Conservation (phyloP, 2,888 invertebrate species). For the Leuctra nigra region DNA sequence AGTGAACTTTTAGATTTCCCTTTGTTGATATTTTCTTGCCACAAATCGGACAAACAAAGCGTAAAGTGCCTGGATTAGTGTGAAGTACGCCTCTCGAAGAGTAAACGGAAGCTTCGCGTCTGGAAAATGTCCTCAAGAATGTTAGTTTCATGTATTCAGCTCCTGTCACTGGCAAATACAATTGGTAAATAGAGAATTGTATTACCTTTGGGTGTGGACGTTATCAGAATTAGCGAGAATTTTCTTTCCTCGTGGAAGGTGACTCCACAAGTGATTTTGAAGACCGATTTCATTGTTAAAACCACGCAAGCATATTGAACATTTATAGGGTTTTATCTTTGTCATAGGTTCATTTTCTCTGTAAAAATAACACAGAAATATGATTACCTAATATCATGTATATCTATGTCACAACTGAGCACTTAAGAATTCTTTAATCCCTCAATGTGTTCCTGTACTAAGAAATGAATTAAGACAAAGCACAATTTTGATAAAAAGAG, state of each 20-base stretch:
- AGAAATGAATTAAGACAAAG: no score
- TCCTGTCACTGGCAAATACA: not conserved
- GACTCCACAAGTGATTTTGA: constrained; percentile 56
- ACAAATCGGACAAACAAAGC: constrained; percentile 53
- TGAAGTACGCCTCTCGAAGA: constrained; percentile 37
- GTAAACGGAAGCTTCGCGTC: constrained; percentile 31
- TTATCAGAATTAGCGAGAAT: constrained; percentile 35
- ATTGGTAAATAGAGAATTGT: no score
- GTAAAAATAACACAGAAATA: not conserved
- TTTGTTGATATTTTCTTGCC: constrained; percentile 54
- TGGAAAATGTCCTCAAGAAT: constrained; percentile 6
- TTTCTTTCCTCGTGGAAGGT: constrained; percentile 42
- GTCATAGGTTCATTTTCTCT: constrained; percentile 6
- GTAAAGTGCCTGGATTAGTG: constrained; percentile 24
- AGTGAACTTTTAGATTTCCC: constrained; percentile 55
- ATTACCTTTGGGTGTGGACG: constrained; percentile 25
- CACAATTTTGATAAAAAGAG: no score
- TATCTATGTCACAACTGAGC: no score
- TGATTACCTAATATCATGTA: not conserved
- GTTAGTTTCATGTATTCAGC: not conserved
- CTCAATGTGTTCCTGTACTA: no score
- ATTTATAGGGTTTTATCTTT: constrained; percentile 44
- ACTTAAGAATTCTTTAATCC: no score
- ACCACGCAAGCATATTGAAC: constrained; percentile 47
- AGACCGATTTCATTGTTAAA: constrained; percentile 52